phyloP scores from a whole-genome alignment of 64 coral and sea anemone genomes.

The Stylophora pistillata region DNA sequence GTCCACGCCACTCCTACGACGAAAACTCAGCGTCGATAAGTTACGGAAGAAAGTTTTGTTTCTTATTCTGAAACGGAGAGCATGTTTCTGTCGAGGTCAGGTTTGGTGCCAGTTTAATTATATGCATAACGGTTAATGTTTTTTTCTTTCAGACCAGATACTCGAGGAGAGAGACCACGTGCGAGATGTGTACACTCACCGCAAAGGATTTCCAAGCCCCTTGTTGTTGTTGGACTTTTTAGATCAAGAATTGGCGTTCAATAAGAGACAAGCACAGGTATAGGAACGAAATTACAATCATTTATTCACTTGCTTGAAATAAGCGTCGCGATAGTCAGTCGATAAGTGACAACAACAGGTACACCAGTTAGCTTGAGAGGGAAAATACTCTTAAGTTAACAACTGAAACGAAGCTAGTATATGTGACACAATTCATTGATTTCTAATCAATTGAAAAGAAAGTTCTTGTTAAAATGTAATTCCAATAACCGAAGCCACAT shows the following conservation, averaged over 20 bases:
- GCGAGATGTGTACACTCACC: conserved; percentile 83
- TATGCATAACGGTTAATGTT: neutral
- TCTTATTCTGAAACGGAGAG: too few species aligned
- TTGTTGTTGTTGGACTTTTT: conserved; percentile 74
- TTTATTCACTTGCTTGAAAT: neutral
- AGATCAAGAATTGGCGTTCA: conserved; percentile 61
- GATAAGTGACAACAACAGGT: neutral
- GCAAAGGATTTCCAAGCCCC: conserved; percentile 93
- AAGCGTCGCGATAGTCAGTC: too few species aligned
- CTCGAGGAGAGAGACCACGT: conserved; percentile 81
- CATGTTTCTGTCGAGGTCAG: neutral
- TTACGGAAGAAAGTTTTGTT: too few species aligned
- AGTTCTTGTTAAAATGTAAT: too few species aligned
- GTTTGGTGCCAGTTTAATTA: neutral
- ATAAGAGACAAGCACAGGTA: conserved; percentile 91
- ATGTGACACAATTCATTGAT: too few species aligned
- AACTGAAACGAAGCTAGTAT: too few species aligned
- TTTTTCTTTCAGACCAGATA: conserved; percentile 63
- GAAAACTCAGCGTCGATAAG: too few species aligned
- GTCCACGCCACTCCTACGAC: too few species aligned
- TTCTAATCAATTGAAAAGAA: too few species aligned
- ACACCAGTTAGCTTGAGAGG: neutral
- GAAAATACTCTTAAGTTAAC: too few species aligned
- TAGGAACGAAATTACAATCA: neutral
- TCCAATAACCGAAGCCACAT: too few species aligned